Percentiles rank a stretch among this genome's conserved stretches.
Evolutionary conservation across 1,140 invertebrate species (phyloP).

Genomic region (Plectus sambesii): DNA sequence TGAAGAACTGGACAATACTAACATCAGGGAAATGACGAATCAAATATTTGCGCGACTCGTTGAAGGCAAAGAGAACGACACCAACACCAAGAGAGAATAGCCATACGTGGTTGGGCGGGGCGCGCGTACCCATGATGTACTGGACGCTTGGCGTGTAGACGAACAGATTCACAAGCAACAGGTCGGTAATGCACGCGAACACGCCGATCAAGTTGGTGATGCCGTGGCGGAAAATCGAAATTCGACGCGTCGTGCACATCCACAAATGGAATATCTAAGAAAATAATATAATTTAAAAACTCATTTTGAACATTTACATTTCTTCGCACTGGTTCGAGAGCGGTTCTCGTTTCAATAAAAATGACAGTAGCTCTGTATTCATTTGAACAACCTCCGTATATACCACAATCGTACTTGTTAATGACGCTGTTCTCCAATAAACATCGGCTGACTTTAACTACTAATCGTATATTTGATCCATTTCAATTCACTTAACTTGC

Average conservation of each 20-base stretch:
- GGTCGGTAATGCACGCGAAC: conserved; percentile 42
- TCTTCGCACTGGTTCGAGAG: no score
- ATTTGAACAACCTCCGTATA: no score
- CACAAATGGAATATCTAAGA: conserved; percentile 41
- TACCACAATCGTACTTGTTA: no score
- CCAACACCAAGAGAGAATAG: conserved; percentile 21
- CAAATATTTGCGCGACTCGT: conserved; percentile 26
- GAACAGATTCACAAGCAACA: conserved; percentile 40
- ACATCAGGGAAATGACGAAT: conserved; percentile 32
- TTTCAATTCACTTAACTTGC: no score
- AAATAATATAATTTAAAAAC: neutral
- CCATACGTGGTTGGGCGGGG: conserved; percentile 23
- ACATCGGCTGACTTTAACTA: no score
- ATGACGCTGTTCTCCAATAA: no score
- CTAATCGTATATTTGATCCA: no score
- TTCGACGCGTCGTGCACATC: conserved; percentile 42
- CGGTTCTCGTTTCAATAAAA: no score
- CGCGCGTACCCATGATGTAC: conserved; percentile 42
- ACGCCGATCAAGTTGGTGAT: conserved; percentile 39
- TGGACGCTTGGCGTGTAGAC: conserved; percentile 37
- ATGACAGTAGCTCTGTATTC: no score
- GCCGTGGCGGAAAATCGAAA: conserved; percentile 42
- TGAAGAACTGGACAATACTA: conserved; percentile 32
- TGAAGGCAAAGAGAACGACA: conserved; percentile 26
- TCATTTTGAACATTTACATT: no score